These are phyloP conservation scores for Steinernema carpocapsae DNA, from an alignment of 2,888 invertebrate species.

Conservation along the genomic window DNA sequence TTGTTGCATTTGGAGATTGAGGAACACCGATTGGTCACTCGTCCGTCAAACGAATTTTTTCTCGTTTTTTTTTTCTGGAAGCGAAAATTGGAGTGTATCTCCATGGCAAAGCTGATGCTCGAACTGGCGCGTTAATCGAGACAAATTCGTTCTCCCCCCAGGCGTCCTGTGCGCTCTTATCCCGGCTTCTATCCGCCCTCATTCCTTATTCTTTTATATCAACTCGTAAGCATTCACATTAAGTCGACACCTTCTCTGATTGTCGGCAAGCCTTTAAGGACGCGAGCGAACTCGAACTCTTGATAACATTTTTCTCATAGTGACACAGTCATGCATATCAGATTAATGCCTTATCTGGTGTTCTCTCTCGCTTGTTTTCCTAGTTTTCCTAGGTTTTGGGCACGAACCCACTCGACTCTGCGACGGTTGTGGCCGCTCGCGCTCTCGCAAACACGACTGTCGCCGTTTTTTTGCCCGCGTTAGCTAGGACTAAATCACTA, in stretches of 20 bases:
- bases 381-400: background rate
- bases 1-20: slow-evolving; percentile 9
- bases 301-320: background rate
- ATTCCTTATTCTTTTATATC: slow-evolving; percentile 25
- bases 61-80: background rate
- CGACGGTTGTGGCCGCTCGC: background rate
- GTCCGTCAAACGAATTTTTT: background rate
- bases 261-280: background rate
- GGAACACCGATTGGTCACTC: slow-evolving; percentile 14
- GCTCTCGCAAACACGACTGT: background rate
- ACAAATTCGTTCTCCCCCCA: background rate
- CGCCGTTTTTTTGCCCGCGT: background rate
- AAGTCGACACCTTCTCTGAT: slow-evolving; percentile 6
- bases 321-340: slow-evolving; percentile 20
- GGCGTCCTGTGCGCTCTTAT: background rate
- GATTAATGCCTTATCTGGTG: background rate
- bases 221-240: background rate
- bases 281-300: background rate
- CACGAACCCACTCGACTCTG: too few relatives aligned
- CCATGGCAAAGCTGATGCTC: slow-evolving; percentile 7
- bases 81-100: background rate
- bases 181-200: slow-evolving; percentile 3
- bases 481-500: background rate
- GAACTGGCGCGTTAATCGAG: slow-evolving; percentile 16
- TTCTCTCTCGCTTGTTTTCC: slow-evolving; percentile 1